Evolutionary conservation across 2,888 invertebrate species (phyloP).

Genomic region (Euzetes globulus): DNA sequence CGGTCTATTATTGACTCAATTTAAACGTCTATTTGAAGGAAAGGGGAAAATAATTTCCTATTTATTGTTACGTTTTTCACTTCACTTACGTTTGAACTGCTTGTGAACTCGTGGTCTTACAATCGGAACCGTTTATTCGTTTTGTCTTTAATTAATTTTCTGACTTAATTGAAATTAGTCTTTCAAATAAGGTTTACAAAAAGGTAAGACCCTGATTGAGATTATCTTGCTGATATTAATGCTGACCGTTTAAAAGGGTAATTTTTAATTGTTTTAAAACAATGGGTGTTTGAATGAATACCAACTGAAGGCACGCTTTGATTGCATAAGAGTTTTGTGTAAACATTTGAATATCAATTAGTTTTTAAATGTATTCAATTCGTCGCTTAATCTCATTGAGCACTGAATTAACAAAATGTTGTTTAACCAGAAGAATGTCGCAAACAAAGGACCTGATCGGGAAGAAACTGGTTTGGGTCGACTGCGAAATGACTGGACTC

Average conservation of each 20-base stretch:
- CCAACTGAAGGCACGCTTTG: not conserved
- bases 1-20: no score
- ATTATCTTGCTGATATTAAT: no score
- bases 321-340: not conserved
- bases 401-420: not conserved
- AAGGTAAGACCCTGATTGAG: no score
- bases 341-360: not conserved
- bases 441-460: not conserved
- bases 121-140: no score
- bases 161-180: not conserved
- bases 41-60: no score
- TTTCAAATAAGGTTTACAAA: not conserved
- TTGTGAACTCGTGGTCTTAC: not conserved
- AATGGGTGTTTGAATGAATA: no score
- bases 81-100: no score
- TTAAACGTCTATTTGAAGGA: no score
- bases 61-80: no score
- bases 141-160: no score
- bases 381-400: not conserved
- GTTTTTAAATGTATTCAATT: not conserved
- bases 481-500: conserved; percentile 73
- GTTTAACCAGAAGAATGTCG: not conserved
- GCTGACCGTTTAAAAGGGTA: no score
- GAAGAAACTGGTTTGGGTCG: conserved; percentile 37
- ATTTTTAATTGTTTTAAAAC: not conserved